Conservation (phyloP, 2,113 vertebrate species). For the Montifringilla adamsi region DNA sequence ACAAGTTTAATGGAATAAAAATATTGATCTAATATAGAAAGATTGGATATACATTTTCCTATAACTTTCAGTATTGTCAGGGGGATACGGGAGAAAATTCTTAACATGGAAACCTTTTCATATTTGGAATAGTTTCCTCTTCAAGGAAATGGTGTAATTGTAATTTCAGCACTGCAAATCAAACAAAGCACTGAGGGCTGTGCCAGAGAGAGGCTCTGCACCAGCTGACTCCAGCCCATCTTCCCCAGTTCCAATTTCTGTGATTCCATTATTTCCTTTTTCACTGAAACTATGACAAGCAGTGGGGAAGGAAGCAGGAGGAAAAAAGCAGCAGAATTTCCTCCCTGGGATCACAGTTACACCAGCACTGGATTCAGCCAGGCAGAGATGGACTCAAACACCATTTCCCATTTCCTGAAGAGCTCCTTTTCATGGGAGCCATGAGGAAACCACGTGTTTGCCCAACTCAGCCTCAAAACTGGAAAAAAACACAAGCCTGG, state of each 20-base stretch:
- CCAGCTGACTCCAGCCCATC: background rate
- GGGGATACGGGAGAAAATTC: slow-evolving; percentile 10
- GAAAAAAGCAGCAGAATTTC: background rate
- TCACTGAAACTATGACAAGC: background rate
- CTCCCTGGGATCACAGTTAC: background rate
- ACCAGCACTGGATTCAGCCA: background rate
- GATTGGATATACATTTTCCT: slow-evolving; percentile 59
- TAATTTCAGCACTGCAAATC: background rate
- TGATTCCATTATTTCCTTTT: background rate
- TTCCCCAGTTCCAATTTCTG: background rate
- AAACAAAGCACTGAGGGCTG: background rate
- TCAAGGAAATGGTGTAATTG: slow-evolving; percentile 46
- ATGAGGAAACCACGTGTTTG: background rate
- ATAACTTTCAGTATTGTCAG: slow-evolving; percentile 1
- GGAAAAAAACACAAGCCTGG: background rate
- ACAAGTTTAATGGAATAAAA: slow-evolving; percentile 57
- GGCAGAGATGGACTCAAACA: background rate
- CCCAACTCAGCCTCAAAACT: background rate
- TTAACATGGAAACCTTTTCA: slow-evolving; percentile 16
- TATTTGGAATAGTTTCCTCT: slow-evolving; percentile 48
- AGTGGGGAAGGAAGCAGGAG: background rate
- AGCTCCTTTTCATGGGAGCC: background rate
- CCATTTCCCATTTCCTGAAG: background rate
- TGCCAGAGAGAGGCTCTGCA: background rate
- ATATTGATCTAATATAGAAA: slow-evolving; percentile 67